A percentile compares a stretch with the other conserved stretches of the same genome.
Conservation (phyloP, 2,113 vertebrate genomes). For the Oxygymnocypris stewartii region DNA sequence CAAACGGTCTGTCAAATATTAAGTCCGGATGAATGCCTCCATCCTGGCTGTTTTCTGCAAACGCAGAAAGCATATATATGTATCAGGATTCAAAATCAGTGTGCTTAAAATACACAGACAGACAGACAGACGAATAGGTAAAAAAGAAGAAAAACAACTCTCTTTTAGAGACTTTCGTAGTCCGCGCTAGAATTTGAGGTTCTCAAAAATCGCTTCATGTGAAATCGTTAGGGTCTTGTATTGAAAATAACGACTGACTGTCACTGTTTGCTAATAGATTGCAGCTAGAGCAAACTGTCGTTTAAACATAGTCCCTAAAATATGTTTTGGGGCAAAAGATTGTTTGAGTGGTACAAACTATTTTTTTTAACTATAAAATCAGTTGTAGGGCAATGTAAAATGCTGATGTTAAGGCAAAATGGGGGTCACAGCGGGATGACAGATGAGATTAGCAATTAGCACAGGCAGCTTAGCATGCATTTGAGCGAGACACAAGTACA, state of each 20-base stretch:
- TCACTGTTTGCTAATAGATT: constrained; percentile 14
- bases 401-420: constrained; percentile 71
- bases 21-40: constrained; percentile 81
- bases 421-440: constrained; percentile 69
- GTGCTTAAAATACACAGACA: constrained; percentile 78
- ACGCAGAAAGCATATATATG: constrained; percentile 79
- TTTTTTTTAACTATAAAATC: constrained; percentile 37
- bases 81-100: constrained; percentile 79
- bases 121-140: constrained; percentile 60
- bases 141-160: constrained; percentile 50
- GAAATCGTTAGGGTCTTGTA: constrained; percentile 22
- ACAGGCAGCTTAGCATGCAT: constrained; percentile 78
- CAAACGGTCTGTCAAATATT: constrained; percentile 83
- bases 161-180: constrained; percentile 56
- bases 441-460: constrained; percentile 73
- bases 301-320: not conserved
- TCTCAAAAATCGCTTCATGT: not conserved
- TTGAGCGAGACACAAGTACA: constrained; percentile 69
- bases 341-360: not conserved
- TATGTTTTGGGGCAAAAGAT: constrained; percentile 12
- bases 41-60: constrained; percentile 88
- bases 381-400: constrained; percentile 72
- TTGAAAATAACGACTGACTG: constrained; percentile 49
- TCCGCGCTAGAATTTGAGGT: constrained; percentile 29
- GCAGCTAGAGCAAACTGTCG: not conserved